phyloP scores from a whole-genome alignment of 1,140 invertebrate genomes.

The Archivesica marissinica region DNA sequence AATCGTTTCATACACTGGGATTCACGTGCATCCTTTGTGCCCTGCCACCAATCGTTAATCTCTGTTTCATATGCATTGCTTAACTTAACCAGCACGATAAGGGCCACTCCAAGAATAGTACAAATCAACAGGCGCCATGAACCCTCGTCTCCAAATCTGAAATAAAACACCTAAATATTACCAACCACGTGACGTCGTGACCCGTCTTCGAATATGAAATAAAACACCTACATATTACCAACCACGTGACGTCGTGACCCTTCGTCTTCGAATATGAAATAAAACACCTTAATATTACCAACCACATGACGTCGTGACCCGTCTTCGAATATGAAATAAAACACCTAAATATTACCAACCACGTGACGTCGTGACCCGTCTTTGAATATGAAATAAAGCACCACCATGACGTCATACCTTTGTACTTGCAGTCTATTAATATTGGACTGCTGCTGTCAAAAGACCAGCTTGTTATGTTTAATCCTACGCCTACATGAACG shows the following conservation, averaged over 20 bases:
- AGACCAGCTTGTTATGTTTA: too few species aligned
- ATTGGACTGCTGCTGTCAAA: too few species aligned
- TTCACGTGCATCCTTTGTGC: not conserved
- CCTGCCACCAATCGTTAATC: slow-evolving; percentile 1
- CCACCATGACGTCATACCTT: too few species aligned
- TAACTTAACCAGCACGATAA: slow-evolving; percentile 35
- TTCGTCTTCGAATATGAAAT: slow-evolving; percentile 77
- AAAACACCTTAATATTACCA: not conserved
- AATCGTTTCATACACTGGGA: not conserved
- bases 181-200: too few species aligned
- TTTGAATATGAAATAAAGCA: slow-evolving; percentile 69
- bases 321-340: not conserved
- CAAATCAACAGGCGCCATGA: slow-evolving; percentile 72
- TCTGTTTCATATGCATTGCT: slow-evolving; percentile 19
- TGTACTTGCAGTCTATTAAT: too few species aligned
- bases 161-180: not conserved
- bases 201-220: not conserved
- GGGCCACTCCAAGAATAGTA: slow-evolving; percentile 64
- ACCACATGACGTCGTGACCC: too few species aligned
- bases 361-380: slow-evolving; percentile 67
- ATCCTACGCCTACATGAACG: too few species aligned
- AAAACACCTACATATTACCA: not conserved
- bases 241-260: slow-evolving; percentile 59
- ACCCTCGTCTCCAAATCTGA: slow-evolving; percentile 76
- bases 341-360: not conserved